Evolutionary conservation across 2,888 invertebrate species (phyloP).

Genomic region (Cosmia pyralina): DNA sequence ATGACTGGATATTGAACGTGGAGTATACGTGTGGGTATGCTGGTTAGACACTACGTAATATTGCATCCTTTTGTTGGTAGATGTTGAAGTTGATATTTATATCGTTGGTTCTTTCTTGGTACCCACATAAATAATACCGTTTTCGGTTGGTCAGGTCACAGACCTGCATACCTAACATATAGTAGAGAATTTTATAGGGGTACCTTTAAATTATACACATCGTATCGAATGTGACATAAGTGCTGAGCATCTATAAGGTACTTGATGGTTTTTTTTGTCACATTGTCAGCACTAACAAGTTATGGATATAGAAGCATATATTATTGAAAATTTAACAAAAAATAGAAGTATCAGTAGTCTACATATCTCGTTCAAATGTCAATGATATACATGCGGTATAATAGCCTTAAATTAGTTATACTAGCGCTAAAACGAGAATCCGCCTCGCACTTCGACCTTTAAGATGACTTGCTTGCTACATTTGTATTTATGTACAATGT

Average conservation of each 20-base stretch:
- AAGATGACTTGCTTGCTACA: conserved; percentile 33
- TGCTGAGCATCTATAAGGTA: no score
- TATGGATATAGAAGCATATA: neutral
- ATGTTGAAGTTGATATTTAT: neutral
- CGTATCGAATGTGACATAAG: neutral
- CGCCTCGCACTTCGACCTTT: conserved; percentile 53
- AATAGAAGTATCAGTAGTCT: neutral
- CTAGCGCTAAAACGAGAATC: conserved; percentile 37
- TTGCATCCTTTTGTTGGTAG: neutral
- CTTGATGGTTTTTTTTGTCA: neutral
- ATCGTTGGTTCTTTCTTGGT: neutral
- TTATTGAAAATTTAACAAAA: neutral
- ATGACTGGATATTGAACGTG: neutral
- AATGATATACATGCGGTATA: conserved; percentile 14
- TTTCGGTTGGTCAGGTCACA: neutral
- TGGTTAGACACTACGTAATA: neutral
- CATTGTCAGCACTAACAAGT: neutral
- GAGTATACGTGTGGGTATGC: neutral
- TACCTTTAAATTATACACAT: neutral
- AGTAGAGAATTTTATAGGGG: neutral
- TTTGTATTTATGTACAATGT: conserved; percentile 42
- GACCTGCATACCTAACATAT: neutral
- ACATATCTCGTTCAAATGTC: conserved; percentile 37
- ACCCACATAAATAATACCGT: neutral
- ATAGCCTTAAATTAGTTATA: conserved; percentile 14